Conservation (phyloP, 2,888 invertebrate species). For the Temnothorax unifasciatus region DNA sequence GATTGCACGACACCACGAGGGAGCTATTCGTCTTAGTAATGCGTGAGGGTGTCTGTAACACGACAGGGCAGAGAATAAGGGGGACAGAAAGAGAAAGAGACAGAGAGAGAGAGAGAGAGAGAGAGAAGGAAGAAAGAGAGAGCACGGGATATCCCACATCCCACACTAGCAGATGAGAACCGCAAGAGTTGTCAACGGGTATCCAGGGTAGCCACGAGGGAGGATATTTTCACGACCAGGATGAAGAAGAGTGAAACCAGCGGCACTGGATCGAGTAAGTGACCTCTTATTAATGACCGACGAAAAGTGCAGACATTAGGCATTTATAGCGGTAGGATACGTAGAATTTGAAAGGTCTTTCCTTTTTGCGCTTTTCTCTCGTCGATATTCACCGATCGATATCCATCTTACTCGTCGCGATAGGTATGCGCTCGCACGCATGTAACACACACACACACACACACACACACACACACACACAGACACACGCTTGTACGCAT, state of each 20-base stretch:
- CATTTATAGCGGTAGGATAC: slow-evolving; percentile 59
- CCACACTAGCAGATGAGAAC: slow-evolving; percentile 59
- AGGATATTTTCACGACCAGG: slow-evolving; percentile 18
- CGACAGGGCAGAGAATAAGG: slow-evolving; percentile 40
- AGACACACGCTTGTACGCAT: background rate
- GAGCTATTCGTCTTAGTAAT: slow-evolving; percentile 79
- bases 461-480: background rate
- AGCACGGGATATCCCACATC: slow-evolving; percentile 43
- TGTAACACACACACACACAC: background rate
- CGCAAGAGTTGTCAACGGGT: slow-evolving; percentile 61
- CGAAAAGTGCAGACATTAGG: slow-evolving; percentile 57
- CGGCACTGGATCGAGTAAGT: slow-evolving; percentile 50
- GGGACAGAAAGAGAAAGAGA: slow-evolving; percentile 37
- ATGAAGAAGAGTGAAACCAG: slow-evolving; percentile 10
- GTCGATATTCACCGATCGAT: slow-evolving; percentile 28
- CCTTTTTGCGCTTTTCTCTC: background rate
- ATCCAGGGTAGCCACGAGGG: slow-evolving; percentile 51
- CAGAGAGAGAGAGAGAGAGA: slow-evolving; percentile 47
- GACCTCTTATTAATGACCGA: slow-evolving; percentile 74
- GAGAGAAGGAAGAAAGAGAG: slow-evolving; percentile 12
- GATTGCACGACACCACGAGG: slow-evolving; percentile 74
- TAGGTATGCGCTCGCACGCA: background rate
- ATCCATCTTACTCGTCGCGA: background rate
- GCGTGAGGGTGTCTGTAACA: slow-evolving; percentile 68
- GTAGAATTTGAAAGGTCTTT: slow-evolving; percentile 28